Conservation (phyloP, 2,888 invertebrate species). For the Panopea generosa region DNA sequence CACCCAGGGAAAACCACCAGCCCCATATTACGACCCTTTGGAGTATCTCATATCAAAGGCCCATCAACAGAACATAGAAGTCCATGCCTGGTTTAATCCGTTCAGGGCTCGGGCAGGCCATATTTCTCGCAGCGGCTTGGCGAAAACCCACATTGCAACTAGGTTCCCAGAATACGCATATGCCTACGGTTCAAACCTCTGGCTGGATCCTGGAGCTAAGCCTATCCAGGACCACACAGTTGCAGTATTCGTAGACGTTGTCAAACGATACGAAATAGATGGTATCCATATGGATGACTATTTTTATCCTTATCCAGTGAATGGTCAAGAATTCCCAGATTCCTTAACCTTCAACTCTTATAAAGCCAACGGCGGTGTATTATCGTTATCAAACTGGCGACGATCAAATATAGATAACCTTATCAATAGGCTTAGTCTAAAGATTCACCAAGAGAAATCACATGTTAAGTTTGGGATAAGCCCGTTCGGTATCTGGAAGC, state of each 20-base stretch:
- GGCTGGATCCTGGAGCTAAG: constrained; percentile 82
- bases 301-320: constrained; percentile 83
- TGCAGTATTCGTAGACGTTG: constrained; percentile 76
- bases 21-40: constrained; percentile 80
- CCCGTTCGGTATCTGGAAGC: constrained; percentile 83
- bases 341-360: constrained; percentile 74
- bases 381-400: constrained; percentile 78
- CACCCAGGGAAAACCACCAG: constrained; percentile 76
- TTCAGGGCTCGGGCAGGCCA: constrained; percentile 77
- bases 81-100: constrained; percentile 82
- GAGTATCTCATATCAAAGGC: constrained; percentile 72
- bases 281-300: constrained; percentile 83
- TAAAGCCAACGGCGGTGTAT: constrained; percentile 68
- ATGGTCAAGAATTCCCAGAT: constrained; percentile 77
- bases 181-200: constrained; percentile 74
- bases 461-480: constrained; percentile 79
- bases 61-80: constrained; percentile 77
- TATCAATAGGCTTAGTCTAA: constrained; percentile 67
- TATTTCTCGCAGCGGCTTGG: constrained; percentile 70
- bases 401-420: constrained; percentile 78
- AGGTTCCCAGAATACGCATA: constrained; percentile 73
- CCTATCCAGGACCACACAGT: constrained; percentile 73
- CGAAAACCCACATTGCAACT: constrained; percentile 78
- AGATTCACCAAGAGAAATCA: constrained; percentile 67
- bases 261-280: constrained; percentile 79